These are phyloP conservation scores for Passer domesticus DNA, from an alignment of 2,113 vertebrate species.

Conservation along the genomic window DNA sequence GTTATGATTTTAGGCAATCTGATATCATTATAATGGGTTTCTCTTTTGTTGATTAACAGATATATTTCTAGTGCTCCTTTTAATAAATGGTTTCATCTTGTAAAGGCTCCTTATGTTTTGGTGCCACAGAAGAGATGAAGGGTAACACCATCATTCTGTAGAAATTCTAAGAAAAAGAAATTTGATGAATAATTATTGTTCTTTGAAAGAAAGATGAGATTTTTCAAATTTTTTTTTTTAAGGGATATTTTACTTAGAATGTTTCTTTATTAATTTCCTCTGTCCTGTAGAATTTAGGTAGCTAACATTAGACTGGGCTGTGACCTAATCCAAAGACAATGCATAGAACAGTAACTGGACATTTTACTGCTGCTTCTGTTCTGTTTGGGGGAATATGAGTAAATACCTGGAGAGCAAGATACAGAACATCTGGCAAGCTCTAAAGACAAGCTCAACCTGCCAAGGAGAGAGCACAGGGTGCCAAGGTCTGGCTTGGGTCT, in stretches of 20 bases:
- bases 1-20: neutral
- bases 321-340: neutral
- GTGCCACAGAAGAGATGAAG: neutral
- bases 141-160: neutral
- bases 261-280: neutral
- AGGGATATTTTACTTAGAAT: neutral
- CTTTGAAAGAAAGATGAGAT: neutral
- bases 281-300: neutral
- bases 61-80: neutral
- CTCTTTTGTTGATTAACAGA: neutral
- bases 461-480: neutral
- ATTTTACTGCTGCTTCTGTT: neutral
- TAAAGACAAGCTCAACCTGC: neutral
- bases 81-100: neutral
- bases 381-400: neutral
- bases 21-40: neutral
- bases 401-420: neutral
- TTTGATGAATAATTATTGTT: neutral
- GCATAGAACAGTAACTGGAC: neutral
- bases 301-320: neutral
- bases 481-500: neutral
- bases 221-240: neutral
- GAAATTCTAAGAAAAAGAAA: neutral
- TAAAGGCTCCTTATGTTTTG: neutral
- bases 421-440: neutral